Conservation (phyloP, 2,888 invertebrate genomes). For the Luffia ferchaultella region DNA sequence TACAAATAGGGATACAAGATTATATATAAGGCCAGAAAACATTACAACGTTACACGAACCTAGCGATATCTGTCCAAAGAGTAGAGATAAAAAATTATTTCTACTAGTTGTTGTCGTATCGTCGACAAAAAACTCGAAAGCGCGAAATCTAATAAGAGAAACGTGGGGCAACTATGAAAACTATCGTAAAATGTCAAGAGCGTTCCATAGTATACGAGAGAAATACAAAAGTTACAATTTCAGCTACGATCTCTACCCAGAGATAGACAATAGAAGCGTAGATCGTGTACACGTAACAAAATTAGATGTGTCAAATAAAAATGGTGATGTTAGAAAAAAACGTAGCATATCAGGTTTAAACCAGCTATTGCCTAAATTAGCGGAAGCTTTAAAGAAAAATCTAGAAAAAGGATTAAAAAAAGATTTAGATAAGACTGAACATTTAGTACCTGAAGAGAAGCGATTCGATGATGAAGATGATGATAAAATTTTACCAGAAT, state of each 20-base stretch:
- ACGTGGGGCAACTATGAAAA: constrained; percentile 72
- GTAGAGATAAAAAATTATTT: constrained; percentile 48
- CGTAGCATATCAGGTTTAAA: constrained; percentile 35
- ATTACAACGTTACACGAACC: constrained; percentile 73
- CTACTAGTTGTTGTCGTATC: constrained; percentile 81
- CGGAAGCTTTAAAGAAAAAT: constrained; percentile 36
- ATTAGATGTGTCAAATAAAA: constrained; percentile 14
- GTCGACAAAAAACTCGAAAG: constrained; percentile 71
- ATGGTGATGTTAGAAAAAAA: constrained; percentile 26
- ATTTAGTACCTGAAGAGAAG: constrained; percentile 23
- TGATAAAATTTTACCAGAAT: constrained; percentile 36
- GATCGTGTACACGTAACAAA: background rate
- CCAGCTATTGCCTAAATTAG: constrained; percentile 39
- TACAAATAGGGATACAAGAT: constrained; percentile 74
- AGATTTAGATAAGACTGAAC: constrained; percentile 22
- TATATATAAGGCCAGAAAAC: constrained; percentile 76
- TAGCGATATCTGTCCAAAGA: constrained; percentile 54
- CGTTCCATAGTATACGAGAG: constrained; percentile 29
- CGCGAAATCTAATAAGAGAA: constrained; percentile 72
- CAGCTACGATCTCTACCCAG: constrained; percentile 34
- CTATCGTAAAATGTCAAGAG: constrained; percentile 30
- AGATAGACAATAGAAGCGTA: constrained; percentile 2
- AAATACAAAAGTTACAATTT: constrained; percentile 46
- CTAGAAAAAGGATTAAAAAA: constrained; percentile 17
- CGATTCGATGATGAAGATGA: constrained; percentile 38